Base-by-base conservation (phyloP, 1,140 invertebrate species). In the Akabosia matsudoensis region DNA sequence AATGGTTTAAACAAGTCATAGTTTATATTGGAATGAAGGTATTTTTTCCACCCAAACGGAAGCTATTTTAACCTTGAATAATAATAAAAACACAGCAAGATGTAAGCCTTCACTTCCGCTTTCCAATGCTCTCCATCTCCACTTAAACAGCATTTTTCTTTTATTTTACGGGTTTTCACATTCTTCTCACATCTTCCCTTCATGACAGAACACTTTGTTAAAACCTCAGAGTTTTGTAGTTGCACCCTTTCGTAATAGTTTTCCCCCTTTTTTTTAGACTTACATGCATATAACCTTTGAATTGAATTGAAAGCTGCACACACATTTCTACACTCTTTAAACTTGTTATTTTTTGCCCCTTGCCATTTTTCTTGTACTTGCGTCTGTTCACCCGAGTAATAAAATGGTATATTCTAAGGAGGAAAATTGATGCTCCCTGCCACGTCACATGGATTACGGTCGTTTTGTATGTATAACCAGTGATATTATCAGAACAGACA, bases 141-240 rank as follows among this genome's bases (percentile, higher is more conserved):
- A 30, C 24, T 30, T 67, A 30, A n/a, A n/a, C n/a, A n/a, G n/a
- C 61, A 67, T 67, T 67, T 67, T 7, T 3, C 10, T n/a, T n/a
- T n/a, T n/a, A n/a, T n/a, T n/a, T n/a, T n/a, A n/a, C n/a, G n/a
- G n/a, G n/a, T n/a, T 31, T 67, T 30, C 24, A 4, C 61, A 67
- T 67, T 67, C 61, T 67, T 67, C 61, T 67, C 61, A 67, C 61
- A 67, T 67, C 61, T 31, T 22, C 31, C 61, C 24, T 67, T 67
- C 61, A 67, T 67, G 61, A 67, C 61, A 67, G 28, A 67, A 67
- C 61, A 67, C 61, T 67, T 67, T 67, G 61, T 67, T n/a, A 67
- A 67, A 67, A 67, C 61, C 61, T 67, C 61, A 67, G n/a, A n/a
- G n/a, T n/a, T n/a, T n/a, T n/a, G n/a, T n/a, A n/a, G 31, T 4